Base-by-base conservation (phyloP, 2,113 vertebrate genomes). In the Pterocles gutturalis region DNA sequence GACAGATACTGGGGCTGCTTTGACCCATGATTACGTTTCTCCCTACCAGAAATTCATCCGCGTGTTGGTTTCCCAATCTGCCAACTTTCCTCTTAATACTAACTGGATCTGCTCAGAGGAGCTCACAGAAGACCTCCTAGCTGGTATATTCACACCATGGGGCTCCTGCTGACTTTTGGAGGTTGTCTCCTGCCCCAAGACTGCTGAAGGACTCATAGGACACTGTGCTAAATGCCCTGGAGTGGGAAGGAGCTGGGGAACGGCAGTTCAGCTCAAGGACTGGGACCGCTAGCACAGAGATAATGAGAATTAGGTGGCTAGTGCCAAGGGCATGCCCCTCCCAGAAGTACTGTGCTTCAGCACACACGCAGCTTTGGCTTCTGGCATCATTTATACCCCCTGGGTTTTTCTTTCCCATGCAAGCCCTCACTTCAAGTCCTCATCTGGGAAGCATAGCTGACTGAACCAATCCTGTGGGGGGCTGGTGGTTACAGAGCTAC, bases 321-420 rank as follows among this genome's bases (percentile, higher is more conserved):
- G 21, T 21, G 75, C 83, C 62, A 76, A 83, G 19, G 45, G 54
- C 54, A 57, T 29, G 10, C 20, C 12, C 19, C 31, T 85, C 54
- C 43, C 34, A 81, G 45, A 83, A 72, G 57, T 8, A 72, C 22
- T 1, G 1, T 0, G 1, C 41, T 45, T 70, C 36, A n/a, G 28
- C 2, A 1, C 28, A 67, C 22, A 5, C 2, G 7, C 7, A 58
- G 20, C 38, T 93, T 79, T 76, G 70, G 55, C 53, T 92, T 33
- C 49, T 93, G 57, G 58, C 61, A 51, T 57, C 10, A 25, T 61
- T 80, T 88, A 43, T n/a, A 73, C 17, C 33, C 46, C 17, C 12
- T 33, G 53, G 43, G 43, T 29, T 88, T 92, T 65, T 36, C 58
- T 49, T 36, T 45, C 45, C 45, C 20, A 9, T 25, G 11, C 6